Percentiles rank a stretch among this genome's conserved stretches.
phyloP scores from a whole-genome alignment of 1,140 invertebrate species.

The Pinna nobilis region DNA sequence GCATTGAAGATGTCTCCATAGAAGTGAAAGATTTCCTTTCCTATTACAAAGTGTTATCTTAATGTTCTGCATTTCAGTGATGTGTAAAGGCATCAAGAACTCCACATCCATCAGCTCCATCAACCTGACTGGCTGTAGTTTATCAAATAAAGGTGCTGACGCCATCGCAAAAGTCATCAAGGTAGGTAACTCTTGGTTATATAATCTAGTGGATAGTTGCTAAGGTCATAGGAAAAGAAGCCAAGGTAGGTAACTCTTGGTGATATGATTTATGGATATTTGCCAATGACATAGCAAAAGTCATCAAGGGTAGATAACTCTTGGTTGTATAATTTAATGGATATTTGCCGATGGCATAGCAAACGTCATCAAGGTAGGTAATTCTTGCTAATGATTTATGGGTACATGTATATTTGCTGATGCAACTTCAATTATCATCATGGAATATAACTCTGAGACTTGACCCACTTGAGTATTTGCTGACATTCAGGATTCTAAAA shows the following conservation, averaged over 20 bases:
- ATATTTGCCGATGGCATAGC: slow-evolving; percentile 68
- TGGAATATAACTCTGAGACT: too few relatives aligned
- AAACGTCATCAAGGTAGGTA: slow-evolving; percentile 72
- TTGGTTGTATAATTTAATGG: slow-evolving; percentile 66
- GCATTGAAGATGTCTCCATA: too few relatives aligned
- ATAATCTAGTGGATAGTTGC: too few relatives aligned
- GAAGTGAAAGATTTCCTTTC: too few relatives aligned
- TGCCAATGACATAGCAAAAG: background rate
- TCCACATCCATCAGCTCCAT: slow-evolving; percentile 69
- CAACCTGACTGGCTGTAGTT: slow-evolving; percentile 71
- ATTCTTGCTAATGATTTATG: too few relatives aligned
- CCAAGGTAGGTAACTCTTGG: too few relatives aligned
- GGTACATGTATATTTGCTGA: background rate
- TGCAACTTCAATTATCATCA: background rate
- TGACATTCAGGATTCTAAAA: too few relatives aligned
- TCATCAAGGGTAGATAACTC: background rate
- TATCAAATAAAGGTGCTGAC: slow-evolving; percentile 65
- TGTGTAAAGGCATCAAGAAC: slow-evolving; percentile 72
- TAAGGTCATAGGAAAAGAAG: too few relatives aligned
- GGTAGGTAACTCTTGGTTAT: slow-evolving; percentile 50
- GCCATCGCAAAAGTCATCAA: slow-evolving; percentile 72
- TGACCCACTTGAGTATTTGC: too few relatives aligned
- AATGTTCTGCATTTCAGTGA: slow-evolving; percentile 57
- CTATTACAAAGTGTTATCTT: too few relatives aligned
- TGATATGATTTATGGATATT: background rate